A percentile compares a stretch with the other conserved stretches of the same genome.
Evolutionary conservation across 2,797 vertebrate species (phyloP).

Genomic region (Nannoperca obscura): DNA sequence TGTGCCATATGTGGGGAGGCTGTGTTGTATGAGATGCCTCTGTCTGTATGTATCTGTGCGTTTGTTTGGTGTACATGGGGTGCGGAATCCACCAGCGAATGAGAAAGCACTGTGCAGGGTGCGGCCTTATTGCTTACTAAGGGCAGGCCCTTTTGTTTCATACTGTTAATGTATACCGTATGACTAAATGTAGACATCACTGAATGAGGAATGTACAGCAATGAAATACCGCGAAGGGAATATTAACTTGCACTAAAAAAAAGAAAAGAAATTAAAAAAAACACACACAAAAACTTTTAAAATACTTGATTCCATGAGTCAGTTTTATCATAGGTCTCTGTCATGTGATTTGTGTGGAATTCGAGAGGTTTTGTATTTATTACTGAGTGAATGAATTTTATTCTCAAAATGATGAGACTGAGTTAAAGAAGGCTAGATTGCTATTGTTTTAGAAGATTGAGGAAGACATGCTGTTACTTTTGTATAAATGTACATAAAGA

Average conservation of each 20-base stretch:
- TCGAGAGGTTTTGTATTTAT: constrained; percentile 99
- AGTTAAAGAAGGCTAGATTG: constrained; percentile 95
- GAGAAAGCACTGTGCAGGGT: constrained; percentile 97
- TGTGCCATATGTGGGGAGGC: constrained; percentile 84
- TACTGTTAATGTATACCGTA: constrained; percentile 84
- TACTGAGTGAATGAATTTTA: constrained; percentile 99
- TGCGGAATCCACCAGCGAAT: constrained; percentile 98
- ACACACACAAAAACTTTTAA: constrained; percentile 88
- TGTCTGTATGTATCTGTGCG: constrained; percentile 72
- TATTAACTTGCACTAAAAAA: constrained; percentile 99
- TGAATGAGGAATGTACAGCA: constrained; percentile 99
- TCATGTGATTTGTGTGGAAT: constrained; percentile 95
- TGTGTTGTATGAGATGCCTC: constrained; percentile 72
- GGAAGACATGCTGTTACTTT: constrained; percentile 98
- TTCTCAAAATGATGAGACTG: constrained; percentile 86
- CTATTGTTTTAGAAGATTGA: constrained; percentile 97
- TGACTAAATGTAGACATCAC: constrained; percentile 98
- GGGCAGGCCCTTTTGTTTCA: constrained; percentile 96
- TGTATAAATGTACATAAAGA: constrained; percentile 99
- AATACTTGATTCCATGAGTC: constrained; percentile 99
- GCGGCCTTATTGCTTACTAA: constrained; percentile 94
- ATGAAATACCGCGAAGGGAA: constrained; percentile 99
- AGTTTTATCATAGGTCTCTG: constrained; percentile 98
- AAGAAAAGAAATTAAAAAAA: constrained; percentile 58
- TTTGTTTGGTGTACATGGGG: constrained; percentile 79